Conservation (phyloP, 2,113 vertebrate species). For the Gallinago media region DNA sequence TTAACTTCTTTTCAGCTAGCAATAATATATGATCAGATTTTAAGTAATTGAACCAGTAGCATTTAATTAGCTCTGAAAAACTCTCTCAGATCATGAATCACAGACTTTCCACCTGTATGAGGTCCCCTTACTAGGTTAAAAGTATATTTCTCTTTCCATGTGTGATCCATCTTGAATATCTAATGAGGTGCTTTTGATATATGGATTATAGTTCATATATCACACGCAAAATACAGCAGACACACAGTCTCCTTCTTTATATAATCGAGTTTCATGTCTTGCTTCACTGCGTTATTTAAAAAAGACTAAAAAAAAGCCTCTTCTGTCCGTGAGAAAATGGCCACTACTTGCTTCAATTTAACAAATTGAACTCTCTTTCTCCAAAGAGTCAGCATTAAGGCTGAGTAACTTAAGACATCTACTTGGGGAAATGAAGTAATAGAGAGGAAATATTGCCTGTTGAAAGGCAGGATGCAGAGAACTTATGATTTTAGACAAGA, state of each 20-base stretch:
- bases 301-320: not conserved
- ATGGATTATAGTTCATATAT: not conserved
- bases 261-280: not conserved
- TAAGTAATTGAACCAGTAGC: conserved; percentile 63
- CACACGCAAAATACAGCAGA: not conserved
- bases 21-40: conserved; percentile 56
- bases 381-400: not conserved
- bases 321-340: not conserved
- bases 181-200: conserved; percentile 22
- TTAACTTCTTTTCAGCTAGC: conserved; percentile 59
- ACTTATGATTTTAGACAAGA: not conserved
- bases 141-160: conserved; percentile 44
- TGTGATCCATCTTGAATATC: conserved; percentile 57
- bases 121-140: conserved; percentile 20
- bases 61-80: conserved; percentile 71
- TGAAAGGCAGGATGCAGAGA: not conserved
- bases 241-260: not conserved
- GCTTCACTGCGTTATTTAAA: not conserved
- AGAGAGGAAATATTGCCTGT: not conserved
- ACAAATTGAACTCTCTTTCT: not conserved
- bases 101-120: conserved; percentile 28
- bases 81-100: conserved; percentile 56
- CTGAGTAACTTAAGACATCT: not conserved
- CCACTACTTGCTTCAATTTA: not conserved
- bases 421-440: not conserved